Evolutionary conservation across 2,888 invertebrate species (phyloP).

Genomic region (Neuroscelio doddi): DNA sequence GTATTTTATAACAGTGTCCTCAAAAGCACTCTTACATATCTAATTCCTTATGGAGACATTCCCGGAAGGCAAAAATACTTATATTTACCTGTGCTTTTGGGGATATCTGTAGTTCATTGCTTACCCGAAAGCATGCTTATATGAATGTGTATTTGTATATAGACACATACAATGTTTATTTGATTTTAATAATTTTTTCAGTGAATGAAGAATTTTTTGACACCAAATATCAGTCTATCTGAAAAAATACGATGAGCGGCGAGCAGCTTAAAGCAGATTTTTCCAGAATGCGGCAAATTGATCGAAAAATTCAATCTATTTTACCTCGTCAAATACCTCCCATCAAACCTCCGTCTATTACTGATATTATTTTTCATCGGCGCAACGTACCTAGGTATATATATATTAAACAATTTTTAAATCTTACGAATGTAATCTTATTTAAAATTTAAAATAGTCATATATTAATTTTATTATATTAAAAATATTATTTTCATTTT

Average conservation of each 20-base stretch:
- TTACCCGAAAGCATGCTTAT: no score
- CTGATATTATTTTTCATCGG: constrained; percentile 52
- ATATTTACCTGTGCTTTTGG: no score
- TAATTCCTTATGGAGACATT: no score
- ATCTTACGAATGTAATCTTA: neutral
- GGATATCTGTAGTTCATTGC: no score
- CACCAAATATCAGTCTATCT: constrained; percentile 41
- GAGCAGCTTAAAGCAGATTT: constrained; percentile 45
- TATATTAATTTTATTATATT: no score
- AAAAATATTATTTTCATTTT: no score
- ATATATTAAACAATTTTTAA: neutral
- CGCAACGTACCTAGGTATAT: constrained; percentile 50
- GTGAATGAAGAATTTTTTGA: neutral
- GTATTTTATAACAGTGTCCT: no score
- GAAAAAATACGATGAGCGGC: constrained; percentile 48
- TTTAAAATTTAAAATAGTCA: neutral
- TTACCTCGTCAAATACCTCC: constrained; percentile 22
- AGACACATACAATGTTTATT: no score
- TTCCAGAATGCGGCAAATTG: constrained; percentile 40
- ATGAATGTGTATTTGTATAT: no score
- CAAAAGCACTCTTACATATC: no score
- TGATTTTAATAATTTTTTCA: no score
- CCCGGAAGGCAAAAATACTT: no score
- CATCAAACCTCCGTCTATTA: constrained; percentile 40
- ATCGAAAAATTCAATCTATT: constrained; percentile 47